Evolutionary conservation across 2,888 invertebrate species (phyloP).

Genomic region (Diplazon laetatorius): DNA sequence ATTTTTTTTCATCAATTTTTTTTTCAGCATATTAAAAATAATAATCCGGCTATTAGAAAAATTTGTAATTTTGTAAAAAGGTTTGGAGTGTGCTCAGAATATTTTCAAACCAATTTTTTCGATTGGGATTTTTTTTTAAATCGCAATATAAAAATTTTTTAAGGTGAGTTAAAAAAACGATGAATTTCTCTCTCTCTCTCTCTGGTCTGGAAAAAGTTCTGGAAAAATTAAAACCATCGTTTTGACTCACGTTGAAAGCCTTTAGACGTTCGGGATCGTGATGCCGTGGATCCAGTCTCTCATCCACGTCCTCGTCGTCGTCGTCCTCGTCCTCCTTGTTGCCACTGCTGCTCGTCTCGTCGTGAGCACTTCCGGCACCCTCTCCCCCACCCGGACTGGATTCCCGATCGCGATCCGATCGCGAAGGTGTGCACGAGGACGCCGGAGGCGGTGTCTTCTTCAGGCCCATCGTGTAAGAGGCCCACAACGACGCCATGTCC

Average conservation of each 20-base stretch:
- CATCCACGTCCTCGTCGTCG: conserved; percentile 96
- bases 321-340: conserved; percentile 93
- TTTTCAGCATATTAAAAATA: too few relatives aligned
- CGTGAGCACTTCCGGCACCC: conserved; percentile 88
- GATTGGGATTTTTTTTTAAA: too few relatives aligned
- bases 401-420: conserved; percentile 84
- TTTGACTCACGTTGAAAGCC: conserved; percentile 93
- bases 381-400: conserved; percentile 86
- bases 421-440: conserved; percentile 79
- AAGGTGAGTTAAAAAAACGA: too few relatives aligned
- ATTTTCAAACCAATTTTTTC: too few relatives aligned
- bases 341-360: conserved; percentile 94
- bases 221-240: background rate
- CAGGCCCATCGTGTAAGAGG: conserved; percentile 91
- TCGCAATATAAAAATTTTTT: too few relatives aligned
- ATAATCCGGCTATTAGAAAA: too few relatives aligned
- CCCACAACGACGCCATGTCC: conserved; percentile 93
- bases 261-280: conserved; percentile 97
- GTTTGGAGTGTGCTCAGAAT: too few relatives aligned
- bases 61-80: too few relatives aligned
- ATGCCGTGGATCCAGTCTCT: conserved; percentile 93
- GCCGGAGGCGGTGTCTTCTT: conserved; percentile 83
- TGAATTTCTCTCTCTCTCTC: too few relatives aligned
- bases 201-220: too few relatives aligned
- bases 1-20: background rate